phyloP scores from a whole-genome alignment of 2,888 invertebrate genomes.

The Drosophila mayaguana region DNA sequence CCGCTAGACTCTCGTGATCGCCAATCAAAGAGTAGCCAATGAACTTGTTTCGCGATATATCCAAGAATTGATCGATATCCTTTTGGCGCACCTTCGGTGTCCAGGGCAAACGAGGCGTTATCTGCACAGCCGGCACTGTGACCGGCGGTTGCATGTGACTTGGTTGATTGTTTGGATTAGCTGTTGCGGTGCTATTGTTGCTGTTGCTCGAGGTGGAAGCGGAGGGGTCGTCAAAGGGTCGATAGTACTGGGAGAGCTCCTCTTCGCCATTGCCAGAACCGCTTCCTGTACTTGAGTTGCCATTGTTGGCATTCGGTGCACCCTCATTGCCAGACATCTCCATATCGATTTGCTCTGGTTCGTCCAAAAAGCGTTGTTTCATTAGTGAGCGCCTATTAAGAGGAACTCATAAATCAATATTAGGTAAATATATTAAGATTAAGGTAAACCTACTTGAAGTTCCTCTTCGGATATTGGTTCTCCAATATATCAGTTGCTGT shows the following conservation, averaged over 20 bases:
- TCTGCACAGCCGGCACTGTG: slow-evolving; percentile 78
- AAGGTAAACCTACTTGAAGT: slow-evolving; percentile 87
- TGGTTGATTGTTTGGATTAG: slow-evolving; percentile 82
- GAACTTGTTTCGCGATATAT: slow-evolving; percentile 96
- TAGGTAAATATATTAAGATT: neutral
- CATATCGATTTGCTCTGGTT: slow-evolving; percentile 90
- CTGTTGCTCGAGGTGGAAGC: slow-evolving; percentile 71
- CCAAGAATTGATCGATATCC: slow-evolving; percentile 96
- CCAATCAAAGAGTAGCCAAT: slow-evolving; percentile 96
- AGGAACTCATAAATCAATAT: neutral
- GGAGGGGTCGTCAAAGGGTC: slow-evolving; percentile 85
- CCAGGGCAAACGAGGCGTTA: slow-evolving; percentile 92
- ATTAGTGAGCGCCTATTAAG: slow-evolving; percentile 87
- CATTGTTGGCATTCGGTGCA: slow-evolving; percentile 68
- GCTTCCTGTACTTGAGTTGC: slow-evolving; percentile 47
- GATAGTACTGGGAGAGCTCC: slow-evolving; percentile 84
- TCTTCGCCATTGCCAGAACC: slow-evolving; percentile 85
- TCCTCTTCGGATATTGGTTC: slow-evolving; percentile 92
- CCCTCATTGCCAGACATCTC: slow-evolving; percentile 87
- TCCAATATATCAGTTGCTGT: slow-evolving; percentile 95
- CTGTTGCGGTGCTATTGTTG: slow-evolving; percentile 62
- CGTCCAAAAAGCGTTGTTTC: slow-evolving; percentile 96
- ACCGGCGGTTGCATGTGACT: slow-evolving; percentile 64
- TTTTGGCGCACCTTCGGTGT: slow-evolving; percentile 97
- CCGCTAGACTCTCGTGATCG: slow-evolving; percentile 95